Percentiles rank a stretch among this genome's conserved stretches.
Conservation (phyloP, 2,113 vertebrate genomes). For the Crotalus viridis region DNA sequence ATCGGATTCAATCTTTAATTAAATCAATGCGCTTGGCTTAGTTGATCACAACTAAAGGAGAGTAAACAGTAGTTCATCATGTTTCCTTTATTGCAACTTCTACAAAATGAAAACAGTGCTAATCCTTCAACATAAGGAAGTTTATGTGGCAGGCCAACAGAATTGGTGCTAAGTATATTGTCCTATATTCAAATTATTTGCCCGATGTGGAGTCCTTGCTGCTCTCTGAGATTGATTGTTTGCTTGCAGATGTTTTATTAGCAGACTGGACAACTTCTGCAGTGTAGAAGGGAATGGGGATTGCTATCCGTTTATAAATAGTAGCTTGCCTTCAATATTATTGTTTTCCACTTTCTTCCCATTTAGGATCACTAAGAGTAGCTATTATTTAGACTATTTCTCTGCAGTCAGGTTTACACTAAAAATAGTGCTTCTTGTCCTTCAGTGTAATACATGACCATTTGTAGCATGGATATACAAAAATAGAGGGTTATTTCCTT, state of each 20-base stretch:
- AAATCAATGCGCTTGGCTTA: not conserved
- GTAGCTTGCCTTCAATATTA: not conserved
- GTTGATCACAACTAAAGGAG: not conserved
- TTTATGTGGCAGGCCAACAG: not conserved
- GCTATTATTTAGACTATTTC: not conserved
- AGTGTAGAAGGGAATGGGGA: not conserved
- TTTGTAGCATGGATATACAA: not conserved
- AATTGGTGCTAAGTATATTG: not conserved
- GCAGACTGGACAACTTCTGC: too few relatives aligned
- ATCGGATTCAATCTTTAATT: not conserved
- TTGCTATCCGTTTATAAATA: not conserved
- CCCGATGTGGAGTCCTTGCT: not conserved
- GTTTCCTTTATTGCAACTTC: not conserved
- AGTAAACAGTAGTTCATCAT: not conserved
- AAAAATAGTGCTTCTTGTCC: not conserved
- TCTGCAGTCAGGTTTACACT: not conserved
- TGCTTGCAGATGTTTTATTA: too few relatives aligned
- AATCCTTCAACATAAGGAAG: not conserved
- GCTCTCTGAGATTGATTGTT: too few relatives aligned
- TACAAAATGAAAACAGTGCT: not conserved
- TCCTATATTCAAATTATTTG: not conserved
- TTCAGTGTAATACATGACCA: not conserved
- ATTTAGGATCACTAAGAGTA: not conserved
- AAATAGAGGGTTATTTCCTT: not conserved
- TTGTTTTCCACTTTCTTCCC: not conserved